These are phyloP conservation scores for Mimumesa dahlbomi DNA, from an alignment of 2,888 invertebrate genomes.

Conservation along the genomic window DNA sequence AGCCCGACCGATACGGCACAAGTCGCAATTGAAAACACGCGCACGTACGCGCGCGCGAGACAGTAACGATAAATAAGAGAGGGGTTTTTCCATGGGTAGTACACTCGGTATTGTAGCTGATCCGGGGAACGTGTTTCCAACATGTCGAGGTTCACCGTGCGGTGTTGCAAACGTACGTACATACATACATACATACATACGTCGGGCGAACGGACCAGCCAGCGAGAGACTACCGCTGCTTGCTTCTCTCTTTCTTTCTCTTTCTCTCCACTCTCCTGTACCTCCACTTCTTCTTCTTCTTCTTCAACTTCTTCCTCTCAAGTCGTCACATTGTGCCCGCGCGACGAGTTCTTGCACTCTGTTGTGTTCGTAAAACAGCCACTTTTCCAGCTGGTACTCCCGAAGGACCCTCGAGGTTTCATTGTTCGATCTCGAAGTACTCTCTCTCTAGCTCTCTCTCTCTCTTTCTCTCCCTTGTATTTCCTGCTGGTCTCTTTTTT, in stretches of 20 bases:
- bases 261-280: not conserved
- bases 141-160: constrained; percentile 25
- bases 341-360: constrained; percentile 57
- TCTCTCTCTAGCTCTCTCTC: constrained; percentile 39
- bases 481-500: not conserved
- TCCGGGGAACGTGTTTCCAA: constrained; percentile 63
- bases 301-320: constrained; percentile 53
- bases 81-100: constrained; percentile 22
- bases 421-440: constrained; percentile 68
- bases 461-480: constrained; percentile 12
- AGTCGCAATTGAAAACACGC: constrained; percentile 5
- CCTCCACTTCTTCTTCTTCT: constrained; percentile 34
- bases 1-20: not conserved
- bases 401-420: constrained; percentile 68
- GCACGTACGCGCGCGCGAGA: constrained; percentile 17
- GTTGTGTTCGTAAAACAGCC: constrained; percentile 72
- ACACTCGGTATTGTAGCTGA: constrained; percentile 59
- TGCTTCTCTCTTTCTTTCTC: constrained; percentile 24
- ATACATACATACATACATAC: too few species aligned
- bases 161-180: too few species aligned
- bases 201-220: too few species aligned
- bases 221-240: not conserved
- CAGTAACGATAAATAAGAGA: constrained; percentile 62
- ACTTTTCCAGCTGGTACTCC: constrained; percentile 66
- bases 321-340: constrained; percentile 61